Evolutionary conservation across 1,140 invertebrate species (phyloP).

Genomic region (Listronotus oregonensis): DNA sequence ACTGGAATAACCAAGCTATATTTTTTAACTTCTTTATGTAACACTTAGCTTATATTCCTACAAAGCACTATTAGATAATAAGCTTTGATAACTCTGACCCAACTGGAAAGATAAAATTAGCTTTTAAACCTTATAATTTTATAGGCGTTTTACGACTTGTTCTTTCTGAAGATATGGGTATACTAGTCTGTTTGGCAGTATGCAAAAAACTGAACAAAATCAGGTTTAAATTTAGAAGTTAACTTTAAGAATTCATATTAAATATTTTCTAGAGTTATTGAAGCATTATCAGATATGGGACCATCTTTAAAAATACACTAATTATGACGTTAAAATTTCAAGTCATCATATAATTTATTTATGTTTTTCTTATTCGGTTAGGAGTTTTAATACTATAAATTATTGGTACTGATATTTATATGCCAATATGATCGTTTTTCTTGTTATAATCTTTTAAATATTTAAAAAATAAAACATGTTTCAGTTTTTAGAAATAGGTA

Average conservation of each 20-base stretch:
- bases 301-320: background rate
- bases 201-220: constrained; percentile 25
- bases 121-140: constrained; percentile 17
- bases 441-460: too few species aligned
- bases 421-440: too few species aligned
- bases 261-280: constrained; percentile 31
- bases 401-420: too few species aligned
- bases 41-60: constrained; percentile 35
- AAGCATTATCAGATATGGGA: constrained; percentile 32
- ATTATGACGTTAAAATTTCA: background rate
- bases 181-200: constrained; percentile 30
- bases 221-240: background rate
- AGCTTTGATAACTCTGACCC: constrained; percentile 37
- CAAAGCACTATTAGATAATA: constrained; percentile 33
- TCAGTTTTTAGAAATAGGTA: too few species aligned
- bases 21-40: constrained; percentile 25
- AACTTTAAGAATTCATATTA: constrained; percentile 1
- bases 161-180: constrained; percentile 1
- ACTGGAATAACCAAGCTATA: constrained; percentile 5
- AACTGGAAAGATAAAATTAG: constrained; percentile 18
- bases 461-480: too few species aligned
- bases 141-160: constrained; percentile 11
- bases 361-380: too few species aligned
- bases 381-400: too few species aligned
- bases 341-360: too few species aligned